Base-by-base conservation (phyloP, 2,113 vertebrate species). In the Ceratotherium simum region DNA sequence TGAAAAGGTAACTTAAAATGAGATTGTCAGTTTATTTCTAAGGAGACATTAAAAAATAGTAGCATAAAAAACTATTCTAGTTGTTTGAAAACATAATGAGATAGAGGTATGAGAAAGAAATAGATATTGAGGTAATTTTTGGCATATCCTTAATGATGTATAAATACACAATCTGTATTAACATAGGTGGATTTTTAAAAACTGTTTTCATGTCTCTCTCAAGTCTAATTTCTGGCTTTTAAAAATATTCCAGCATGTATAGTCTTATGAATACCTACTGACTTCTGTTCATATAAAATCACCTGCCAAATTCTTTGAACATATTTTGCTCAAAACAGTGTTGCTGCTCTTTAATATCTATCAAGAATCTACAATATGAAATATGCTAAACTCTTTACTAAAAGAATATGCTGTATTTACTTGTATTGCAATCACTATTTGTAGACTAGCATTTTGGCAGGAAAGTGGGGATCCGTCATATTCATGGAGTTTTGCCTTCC, bases 401-500 rank as follows among this genome's bases (percentile, higher is more conserved):
- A 48, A 95, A 90, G 51, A 81, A 73, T 14, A 78, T 72, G 29
- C 4, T 86, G 1, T 76, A 21, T 90, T 72, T 86, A 48, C 85
- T 81, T 92, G 36, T 64, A 36, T 82, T 85, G 25, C 20, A 42
- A 0, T 90, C 54, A 33, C 33, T 91, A 27, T 79, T 72, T 86
- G 17, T 60, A 75, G 86, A 65, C 21, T 78, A 70, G 42, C 36
- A 42, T 78, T 94, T 70, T 51, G 33, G 93, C 48, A 76, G 60
- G 54, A 81, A 94, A 51, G 42, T 65, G 39, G 46, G 3, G 46
- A 86, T 33, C 42, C 13, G 9, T 90, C 8, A 13, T 72, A n/a
- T 96, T 81, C 48, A 72, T 48, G 46, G 27, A 92, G 48, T 95
- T 86, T 86, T 95, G 33, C 64, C 54, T 96, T 72, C 51, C 21